phyloP scores from a whole-genome alignment of 1,140 invertebrate genomes.

The Macrotrachela quadricornifera region DNA sequence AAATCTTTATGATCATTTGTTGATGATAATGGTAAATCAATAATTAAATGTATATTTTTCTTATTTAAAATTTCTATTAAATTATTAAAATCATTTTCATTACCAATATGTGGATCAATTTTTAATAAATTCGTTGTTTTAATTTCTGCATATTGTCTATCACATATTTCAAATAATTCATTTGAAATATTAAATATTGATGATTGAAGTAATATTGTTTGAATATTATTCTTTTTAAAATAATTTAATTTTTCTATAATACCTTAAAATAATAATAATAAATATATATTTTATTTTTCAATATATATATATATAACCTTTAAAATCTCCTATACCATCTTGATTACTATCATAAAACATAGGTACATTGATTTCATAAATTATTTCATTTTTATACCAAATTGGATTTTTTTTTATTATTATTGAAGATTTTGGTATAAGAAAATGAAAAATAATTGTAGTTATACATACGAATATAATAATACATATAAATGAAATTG shows the following conservation, averaged over 20 bases:
- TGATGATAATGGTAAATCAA: background rate
- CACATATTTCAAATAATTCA: too few species aligned
- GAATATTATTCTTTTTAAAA: background rate
- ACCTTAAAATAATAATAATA: too few species aligned
- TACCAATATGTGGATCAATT: too few species aligned
- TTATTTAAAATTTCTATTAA: too few species aligned
- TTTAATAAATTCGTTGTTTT: too few species aligned
- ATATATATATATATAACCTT: too few species aligned
- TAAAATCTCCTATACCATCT: background rate
- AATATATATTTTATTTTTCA: too few species aligned
- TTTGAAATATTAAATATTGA: too few species aligned
- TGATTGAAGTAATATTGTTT: background rate
- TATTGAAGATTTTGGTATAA: background rate
- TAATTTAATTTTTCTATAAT: background rate
- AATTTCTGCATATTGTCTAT: too few species aligned
- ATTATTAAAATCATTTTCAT: too few species aligned
- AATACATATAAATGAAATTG: constrained; percentile 1
- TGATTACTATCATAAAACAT: background rate
- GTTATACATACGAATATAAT: constrained; percentile 1
- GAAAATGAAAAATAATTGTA: background rate
- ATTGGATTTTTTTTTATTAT: background rate
- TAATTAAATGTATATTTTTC: constrained; percentile 1
- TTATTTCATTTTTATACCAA: constrained; percentile 5
- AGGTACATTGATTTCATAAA: constrained; percentile 1
- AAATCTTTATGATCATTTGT: too few species aligned